Base-by-base conservation (phyloP, 2,888 invertebrate species). In the Ornithoptera alexandrae region DNA sequence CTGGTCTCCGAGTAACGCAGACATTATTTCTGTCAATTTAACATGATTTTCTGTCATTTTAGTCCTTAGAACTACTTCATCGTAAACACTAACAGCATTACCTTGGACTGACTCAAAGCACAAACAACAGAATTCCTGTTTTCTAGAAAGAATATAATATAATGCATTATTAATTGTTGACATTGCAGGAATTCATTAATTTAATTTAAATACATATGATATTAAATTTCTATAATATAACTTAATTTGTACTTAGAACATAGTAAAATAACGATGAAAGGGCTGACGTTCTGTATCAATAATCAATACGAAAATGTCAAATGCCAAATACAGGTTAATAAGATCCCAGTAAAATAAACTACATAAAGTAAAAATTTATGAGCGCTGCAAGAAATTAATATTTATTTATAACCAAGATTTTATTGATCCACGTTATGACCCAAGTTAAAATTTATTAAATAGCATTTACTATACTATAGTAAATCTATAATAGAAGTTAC, bases 91-190 rank as follows among this genome's bases (percentile, higher is more conserved):
- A 36, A 81, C 69, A 2, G 77, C 75, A 57, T 81, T 79, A 6
- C 75, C 75, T 5, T 72, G 20, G 18, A 80, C 59, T 7, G 72
- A 72, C 64, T 78, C 78, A 20, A 86, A 81, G 75, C 90, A 90
- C 60, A 90, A 74, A 70, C 85, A 84, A 72, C 90, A 90, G 70
- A 85, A 83, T 65, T 84, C 78, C 64, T 78, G 77, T 63, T 80
- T 78, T 18, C 78, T 81, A 50, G 78, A 78, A 59, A 88, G 69
- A 66, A 89, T 74, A 68, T 81, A 81, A 36, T 76, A 71, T 24
- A 90, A 59, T 20, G 80, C 75, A 62, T 74, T 75, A 56, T 76
- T 76, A 46, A 84, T 62, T 6, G 78, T 71, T 18, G 76, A 70
- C 82, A 83, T 85, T 30, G 22, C 50, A 36, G 30, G 62, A 58